A percentile compares a stretch with the other conserved stretches of the same genome.
These are phyloP conservation scores for Larimichthys crocea DNA, from an alignment of 2,113 vertebrate genomes.

Conservation along the genomic window DNA sequence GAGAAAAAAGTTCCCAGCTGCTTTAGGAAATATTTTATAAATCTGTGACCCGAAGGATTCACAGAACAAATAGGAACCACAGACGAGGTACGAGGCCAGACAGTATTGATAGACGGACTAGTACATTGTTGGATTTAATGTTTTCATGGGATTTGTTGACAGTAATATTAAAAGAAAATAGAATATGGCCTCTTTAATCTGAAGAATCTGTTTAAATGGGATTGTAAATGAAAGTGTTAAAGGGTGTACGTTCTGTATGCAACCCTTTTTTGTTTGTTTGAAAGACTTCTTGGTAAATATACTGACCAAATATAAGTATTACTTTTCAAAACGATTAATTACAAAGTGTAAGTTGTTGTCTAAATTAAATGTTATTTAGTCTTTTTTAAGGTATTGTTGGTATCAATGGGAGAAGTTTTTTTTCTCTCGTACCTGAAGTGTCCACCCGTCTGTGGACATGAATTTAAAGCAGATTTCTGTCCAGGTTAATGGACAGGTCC, in stretches of 20 bases:
- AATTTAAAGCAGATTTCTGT: neutral
- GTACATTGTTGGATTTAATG: too few relatives aligned
- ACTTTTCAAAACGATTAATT: constrained; percentile 1
- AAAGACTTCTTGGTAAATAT: neutral
- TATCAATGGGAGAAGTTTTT: constrained; percentile 1
- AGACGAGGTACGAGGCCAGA: too few relatives aligned
- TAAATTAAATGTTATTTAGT: neutral
- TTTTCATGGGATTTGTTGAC: too few relatives aligned
- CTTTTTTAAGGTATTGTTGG: neutral
- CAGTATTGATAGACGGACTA: too few relatives aligned
- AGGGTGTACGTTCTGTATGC: neutral
- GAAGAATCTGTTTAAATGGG: neutral
- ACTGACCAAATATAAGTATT: constrained; percentile 42
- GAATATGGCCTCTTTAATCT: too few relatives aligned
- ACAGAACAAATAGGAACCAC: too few relatives aligned
- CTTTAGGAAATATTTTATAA: neutral
- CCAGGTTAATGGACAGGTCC: neutral
- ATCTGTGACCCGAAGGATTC: neutral
- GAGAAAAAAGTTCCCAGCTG: too few relatives aligned
- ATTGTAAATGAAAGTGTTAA: neutral
- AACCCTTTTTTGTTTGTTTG: neutral
- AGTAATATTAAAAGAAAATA: too few relatives aligned
- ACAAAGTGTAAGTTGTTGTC: neutral
- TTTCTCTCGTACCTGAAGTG: neutral
- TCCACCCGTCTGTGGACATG: neutral